Percentiles rank a stretch among this genome's conserved stretches.
Conservation (phyloP, 2,888 invertebrate species). For the Drosophila incognita region DNA sequence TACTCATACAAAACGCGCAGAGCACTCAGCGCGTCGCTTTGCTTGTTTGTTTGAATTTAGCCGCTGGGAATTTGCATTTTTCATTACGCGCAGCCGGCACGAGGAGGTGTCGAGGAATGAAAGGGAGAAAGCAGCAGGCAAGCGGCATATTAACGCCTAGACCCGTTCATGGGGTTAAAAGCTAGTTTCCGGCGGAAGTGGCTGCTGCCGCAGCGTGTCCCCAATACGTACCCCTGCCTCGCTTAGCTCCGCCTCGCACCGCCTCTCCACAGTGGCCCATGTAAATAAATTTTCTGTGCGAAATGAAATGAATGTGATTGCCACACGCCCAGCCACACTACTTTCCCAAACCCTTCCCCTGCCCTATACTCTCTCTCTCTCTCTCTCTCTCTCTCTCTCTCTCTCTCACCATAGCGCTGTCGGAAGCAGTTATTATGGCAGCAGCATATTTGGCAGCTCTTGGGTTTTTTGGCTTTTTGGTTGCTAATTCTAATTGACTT, state of each 20-base stretch:
- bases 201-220: slow-evolving; percentile 75
- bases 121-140: slow-evolving; percentile 29
- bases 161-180: slow-evolving; percentile 79
- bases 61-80: slow-evolving; percentile 84
- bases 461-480: slow-evolving; percentile 47
- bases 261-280: slow-evolving; percentile 34
- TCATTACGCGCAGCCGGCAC: slow-evolving; percentile 79
- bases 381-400: not conserved
- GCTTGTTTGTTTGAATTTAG: slow-evolving; percentile 83
- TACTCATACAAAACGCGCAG: slow-evolving; percentile 58
- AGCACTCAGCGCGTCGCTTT: slow-evolving; percentile 75
- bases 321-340: slow-evolving; percentile 56
- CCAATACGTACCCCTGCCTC: slow-evolving; percentile 24
- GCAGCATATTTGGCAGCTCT: slow-evolving; percentile 70
- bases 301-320: slow-evolving; percentile 82
- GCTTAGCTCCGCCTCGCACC: not conserved
- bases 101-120: slow-evolving; percentile 5
- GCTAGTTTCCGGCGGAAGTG: slow-evolving; percentile 82
- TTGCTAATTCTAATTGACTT: slow-evolving; percentile 71
- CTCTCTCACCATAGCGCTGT: slow-evolving; percentile 26
- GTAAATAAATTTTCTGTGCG: slow-evolving; percentile 79
- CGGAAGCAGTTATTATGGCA: slow-evolving; percentile 78
- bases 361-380: too few species aligned
- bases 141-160: slow-evolving; percentile 80
- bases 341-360: slow-evolving; percentile 1